Evolutionary conservation across 2,888 invertebrate genomes (phyloP).

Genomic region (Melangyna quadrimaculata): DNA sequence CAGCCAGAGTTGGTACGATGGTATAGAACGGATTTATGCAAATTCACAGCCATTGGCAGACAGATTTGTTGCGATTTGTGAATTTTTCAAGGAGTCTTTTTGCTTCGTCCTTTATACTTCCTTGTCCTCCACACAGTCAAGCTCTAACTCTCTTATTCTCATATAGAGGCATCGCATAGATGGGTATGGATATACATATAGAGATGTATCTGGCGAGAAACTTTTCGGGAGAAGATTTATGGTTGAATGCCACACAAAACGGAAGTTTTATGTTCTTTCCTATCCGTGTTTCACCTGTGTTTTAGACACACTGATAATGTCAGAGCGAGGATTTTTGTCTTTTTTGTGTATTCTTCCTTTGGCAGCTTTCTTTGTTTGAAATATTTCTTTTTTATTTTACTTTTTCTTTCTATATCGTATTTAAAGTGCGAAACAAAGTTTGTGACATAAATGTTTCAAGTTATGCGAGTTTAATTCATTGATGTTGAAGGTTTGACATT

Average conservation of each 20-base stretch:
- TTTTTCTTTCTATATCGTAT: not conserved
- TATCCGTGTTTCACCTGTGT: conserved; percentile 72
- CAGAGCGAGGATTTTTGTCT: conserved; percentile 46
- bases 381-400: not conserved
- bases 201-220: conserved; percentile 56
- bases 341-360: not conserved
- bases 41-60: conserved; percentile 72
- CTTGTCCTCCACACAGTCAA: not conserved
- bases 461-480: conserved; percentile 66
- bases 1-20: conserved; percentile 24
- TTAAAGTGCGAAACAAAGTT: conserved; percentile 66
- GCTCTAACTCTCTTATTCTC: conserved; percentile 1
- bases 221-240: conserved; percentile 66
- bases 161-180: not conserved
- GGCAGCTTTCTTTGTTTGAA: not conserved
- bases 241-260: conserved; percentile 70
- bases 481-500: conserved; percentile 36
- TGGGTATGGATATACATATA: not conserved
- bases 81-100: conserved; percentile 72
- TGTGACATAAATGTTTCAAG: conserved; percentile 45
- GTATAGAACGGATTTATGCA: conserved; percentile 72
- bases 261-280: conserved; percentile 71
- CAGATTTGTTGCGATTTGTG: conserved; percentile 74
- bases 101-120: conserved; percentile 7
- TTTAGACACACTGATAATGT: conserved; percentile 70